phyloP scores from a whole-genome alignment of 2,888 invertebrate genomes.

The Dryococelus australis region DNA sequence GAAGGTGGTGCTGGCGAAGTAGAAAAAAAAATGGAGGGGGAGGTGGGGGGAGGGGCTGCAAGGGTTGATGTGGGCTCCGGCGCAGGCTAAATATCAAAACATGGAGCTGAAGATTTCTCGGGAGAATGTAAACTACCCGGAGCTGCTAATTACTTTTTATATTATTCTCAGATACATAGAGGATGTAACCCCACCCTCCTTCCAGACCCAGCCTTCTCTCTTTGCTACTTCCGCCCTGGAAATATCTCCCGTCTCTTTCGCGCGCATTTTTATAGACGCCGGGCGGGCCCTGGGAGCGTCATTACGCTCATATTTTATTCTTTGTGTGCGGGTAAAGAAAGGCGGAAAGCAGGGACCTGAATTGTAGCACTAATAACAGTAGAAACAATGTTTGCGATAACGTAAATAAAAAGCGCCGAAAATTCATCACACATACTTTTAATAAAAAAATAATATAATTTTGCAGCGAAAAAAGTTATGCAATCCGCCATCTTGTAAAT shows the following conservation, averaged over 20 bases:
- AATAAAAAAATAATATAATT: background rate
- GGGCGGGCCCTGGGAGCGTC: background rate
- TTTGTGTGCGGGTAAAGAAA: slow-evolving; percentile 6
- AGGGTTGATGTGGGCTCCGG: background rate
- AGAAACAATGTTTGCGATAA: slow-evolving; percentile 16
- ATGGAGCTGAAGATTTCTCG: slow-evolving; percentile 28
- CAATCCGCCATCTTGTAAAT: background rate
- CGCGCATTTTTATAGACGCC: background rate
- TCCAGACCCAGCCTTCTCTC: background rate
- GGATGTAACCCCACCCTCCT: slow-evolving; percentile 17
- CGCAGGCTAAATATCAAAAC: slow-evolving; percentile 25
- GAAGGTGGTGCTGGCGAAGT: background rate
- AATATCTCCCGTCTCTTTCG: background rate
- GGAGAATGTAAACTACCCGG: slow-evolving; percentile 26
- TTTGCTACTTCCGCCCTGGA: slow-evolving; percentile 22
- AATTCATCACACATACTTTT: slow-evolving; percentile 10
- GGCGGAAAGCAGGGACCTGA: background rate
- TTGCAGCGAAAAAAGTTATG: background rate
- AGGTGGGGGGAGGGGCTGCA: background rate
- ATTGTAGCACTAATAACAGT: background rate
- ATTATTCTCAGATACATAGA: slow-evolving; percentile 13
- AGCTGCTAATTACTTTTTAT: slow-evolving; percentile 26
- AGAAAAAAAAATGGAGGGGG: too few species aligned
- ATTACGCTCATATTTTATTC: slow-evolving; percentile 16
- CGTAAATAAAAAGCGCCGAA: slow-evolving; percentile 10